Base-by-base conservation (phyloP, 1,140 invertebrate genomes). In the Megalopta genalis region DNA sequence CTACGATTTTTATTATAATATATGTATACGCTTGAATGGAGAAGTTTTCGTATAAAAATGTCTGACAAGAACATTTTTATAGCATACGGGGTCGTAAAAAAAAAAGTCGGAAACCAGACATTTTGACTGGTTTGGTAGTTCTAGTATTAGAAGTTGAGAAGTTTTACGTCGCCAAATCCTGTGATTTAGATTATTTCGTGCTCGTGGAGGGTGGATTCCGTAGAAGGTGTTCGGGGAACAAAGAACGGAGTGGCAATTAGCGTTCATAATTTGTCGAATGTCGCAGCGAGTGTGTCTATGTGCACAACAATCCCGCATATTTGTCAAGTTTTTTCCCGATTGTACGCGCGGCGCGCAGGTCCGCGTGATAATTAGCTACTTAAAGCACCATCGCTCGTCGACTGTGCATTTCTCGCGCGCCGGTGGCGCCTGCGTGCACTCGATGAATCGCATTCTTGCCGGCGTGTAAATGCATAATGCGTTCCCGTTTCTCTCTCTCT, bases 341-440 rank as follows among this genome's bases (percentile, higher is more conserved):
- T 32, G 32, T 32, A 32, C 14, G 18, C 14, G 39, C 39, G 25
- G 8, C 39, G 25, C 14, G n/a, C 60, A 32, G 32, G 62, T 46
- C 21, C 77, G 66, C 77, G 77, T 32, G 68, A 76, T 65, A 84
- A 85, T 85, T 84, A 81, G 49, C 64, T n/a, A 46, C 62, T 81
- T 76, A 49, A 76, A 66, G 49, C 70, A 46, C 12, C 60, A 27
- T 60, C 59, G 32, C 46, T 18, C 52, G 16, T 12, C n/a, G 52
- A 21, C 16, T 23, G 57, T 37, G 65, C 52, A 68, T 83, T 84
- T 83, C 81, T 64, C 46, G 60, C 49, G 8, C 18, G 23, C 18
- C n/a, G 60, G 71, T 57, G 65, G 71, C 81, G 77, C 42, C 66
- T 52, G 57, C 64, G 52, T 62, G 52, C 66, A n/a, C 60, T 80